Percentiles rank a stretch among this genome's conserved stretches.
Evolutionary conservation across 2,113 vertebrate genomes (phyloP).

Genomic region (Prionailurus viverrinus): DNA sequence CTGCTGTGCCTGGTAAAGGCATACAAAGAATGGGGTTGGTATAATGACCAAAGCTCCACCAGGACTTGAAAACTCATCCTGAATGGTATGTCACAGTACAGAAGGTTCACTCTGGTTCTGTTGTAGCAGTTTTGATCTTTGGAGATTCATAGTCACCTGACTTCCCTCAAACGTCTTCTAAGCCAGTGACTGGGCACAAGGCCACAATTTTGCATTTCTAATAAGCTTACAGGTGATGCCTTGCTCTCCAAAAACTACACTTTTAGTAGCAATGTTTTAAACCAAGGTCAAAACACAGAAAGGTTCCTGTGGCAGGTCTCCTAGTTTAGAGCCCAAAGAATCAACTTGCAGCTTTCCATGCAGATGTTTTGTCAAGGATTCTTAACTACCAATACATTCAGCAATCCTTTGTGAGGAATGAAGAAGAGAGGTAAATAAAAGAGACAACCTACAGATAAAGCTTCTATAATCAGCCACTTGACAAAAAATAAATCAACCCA

Average conservation of each 20-base stretch:
- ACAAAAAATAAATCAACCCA: not conserved
- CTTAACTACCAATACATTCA: not conserved
- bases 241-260: not conserved
- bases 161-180: not conserved
- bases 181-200: not conserved
- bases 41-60: not conserved
- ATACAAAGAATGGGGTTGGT: not conserved
- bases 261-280: not conserved
- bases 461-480: not conserved
- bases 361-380: not conserved
- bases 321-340: not conserved
- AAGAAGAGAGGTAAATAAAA: not conserved
- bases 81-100: not conserved
- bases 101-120: not conserved
- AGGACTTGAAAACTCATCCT: not conserved
- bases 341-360: not conserved
- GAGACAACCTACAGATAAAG: not conserved
- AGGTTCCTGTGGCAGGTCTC: not conserved
- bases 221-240: not conserved
- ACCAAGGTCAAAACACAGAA: not conserved
- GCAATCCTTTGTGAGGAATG: not conserved
- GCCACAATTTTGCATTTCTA: not conserved
- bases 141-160: not conserved
- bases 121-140: not conserved
- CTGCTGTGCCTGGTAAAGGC: not conserved